Evolutionary conservation across 2,797 vertebrate species (phyloP).

Genomic region (Xenops minutus): DNA sequence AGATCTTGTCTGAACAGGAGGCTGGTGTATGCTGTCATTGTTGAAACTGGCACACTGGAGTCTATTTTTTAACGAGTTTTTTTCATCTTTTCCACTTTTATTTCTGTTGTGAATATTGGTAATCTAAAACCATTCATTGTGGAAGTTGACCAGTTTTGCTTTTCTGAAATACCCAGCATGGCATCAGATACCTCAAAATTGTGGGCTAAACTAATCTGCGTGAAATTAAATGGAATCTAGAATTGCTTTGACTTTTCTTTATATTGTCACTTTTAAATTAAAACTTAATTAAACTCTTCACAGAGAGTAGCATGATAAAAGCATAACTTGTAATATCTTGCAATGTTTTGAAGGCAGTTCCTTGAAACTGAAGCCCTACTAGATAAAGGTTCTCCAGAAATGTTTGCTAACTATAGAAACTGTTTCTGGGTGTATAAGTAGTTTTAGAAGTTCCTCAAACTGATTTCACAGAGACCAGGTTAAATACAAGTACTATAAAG

Average conservation of each 20-base stretch:
- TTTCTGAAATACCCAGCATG: background rate
- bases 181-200: background rate
- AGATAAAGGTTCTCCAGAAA: background rate
- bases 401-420: background rate
- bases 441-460: background rate
- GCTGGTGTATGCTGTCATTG: background rate
- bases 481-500: background rate
- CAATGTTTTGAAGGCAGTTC: background rate
- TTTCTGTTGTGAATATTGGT: background rate
- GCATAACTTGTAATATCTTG: background rate
- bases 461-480: background rate
- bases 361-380: background rate
- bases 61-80: background rate
- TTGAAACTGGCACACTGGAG: background rate
- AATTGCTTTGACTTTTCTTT: slow-evolving; percentile 13
- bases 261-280: background rate
- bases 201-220: background rate
- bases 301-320: background rate
- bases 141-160: background rate
- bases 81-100: background rate
- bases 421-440: background rate
- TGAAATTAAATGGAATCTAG: background rate
- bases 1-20: background rate
- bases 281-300: background rate
- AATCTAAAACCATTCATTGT: background rate